phyloP scores from a whole-genome alignment of 2,113 vertebrate species.

The Tachysurus vachellii region DNA sequence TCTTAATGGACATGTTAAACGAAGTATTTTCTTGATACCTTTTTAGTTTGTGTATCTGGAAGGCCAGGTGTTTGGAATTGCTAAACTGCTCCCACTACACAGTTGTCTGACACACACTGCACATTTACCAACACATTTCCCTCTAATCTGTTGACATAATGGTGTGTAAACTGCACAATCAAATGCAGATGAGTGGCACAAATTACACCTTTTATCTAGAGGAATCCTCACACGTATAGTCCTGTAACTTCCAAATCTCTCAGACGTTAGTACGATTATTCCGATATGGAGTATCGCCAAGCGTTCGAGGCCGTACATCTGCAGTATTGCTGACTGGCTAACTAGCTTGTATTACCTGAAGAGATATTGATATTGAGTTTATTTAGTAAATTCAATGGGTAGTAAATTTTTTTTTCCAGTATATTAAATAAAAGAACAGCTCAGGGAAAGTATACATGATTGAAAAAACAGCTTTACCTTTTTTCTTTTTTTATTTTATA shows the following conservation, averaged over 20 bases:
- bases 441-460: neutral
- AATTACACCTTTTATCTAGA: neutral
- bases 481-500: neutral
- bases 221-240: neutral
- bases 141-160: conserved; percentile 21
- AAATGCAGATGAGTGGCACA: neutral
- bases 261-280: neutral
- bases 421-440: neutral
- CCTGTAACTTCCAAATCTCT: neutral
- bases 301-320: neutral
- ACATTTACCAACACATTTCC: conserved; percentile 19
- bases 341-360: neutral
- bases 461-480: neutral
- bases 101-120: neutral
- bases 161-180: conserved; percentile 12
- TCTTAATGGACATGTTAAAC: neutral
- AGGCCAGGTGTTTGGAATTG: conserved; percentile 14
- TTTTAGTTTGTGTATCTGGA: conserved; percentile 1
- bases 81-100: conserved; percentile 3
- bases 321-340: neutral
- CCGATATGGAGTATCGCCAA: neutral
- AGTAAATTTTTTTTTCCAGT: neutral
- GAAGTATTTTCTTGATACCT: neutral
- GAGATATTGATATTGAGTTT: neutral
- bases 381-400: too few species aligned